phyloP scores from a whole-genome alignment of 2,888 invertebrate species.

The Sarcophaga caerulescens region DNA sequence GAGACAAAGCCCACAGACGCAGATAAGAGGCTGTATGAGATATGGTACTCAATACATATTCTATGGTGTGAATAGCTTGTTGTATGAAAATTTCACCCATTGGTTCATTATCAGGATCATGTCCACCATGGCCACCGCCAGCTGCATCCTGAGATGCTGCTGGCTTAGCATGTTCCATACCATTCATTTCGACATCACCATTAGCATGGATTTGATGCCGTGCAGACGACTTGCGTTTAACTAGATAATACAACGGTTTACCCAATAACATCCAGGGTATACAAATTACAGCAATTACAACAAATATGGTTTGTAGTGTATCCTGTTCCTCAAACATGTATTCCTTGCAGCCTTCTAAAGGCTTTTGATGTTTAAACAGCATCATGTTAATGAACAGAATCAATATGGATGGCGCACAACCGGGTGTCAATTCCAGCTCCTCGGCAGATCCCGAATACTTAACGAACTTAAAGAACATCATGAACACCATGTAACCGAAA shows the following conservation, averaged over 20 bases:
- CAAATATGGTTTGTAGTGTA: conserved; percentile 87
- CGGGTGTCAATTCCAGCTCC: conserved; percentile 79
- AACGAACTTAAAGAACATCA: conserved; percentile 96
- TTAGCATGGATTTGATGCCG: conserved; percentile 2
- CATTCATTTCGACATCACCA: conserved; percentile 28
- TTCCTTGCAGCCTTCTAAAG: conserved; percentile 82
- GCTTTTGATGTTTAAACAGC: conserved; percentile 83
- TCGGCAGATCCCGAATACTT: conserved; percentile 83
- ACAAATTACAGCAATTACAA: conserved; percentile 90
- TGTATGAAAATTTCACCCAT: conserved; percentile 95
- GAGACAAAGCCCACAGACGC: conserved; percentile 96
- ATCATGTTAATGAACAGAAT: conserved; percentile 92
- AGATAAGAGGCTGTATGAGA: conserved; percentile 98
- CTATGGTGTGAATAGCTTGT: conserved; percentile 97
- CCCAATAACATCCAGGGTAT: conserved; percentile 96
- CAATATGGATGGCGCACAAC: conserved; percentile 88
- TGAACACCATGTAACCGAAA: conserved; percentile 94
- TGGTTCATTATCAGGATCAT: conserved; percentile 83
- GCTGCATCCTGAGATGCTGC: conserved; percentile 37
- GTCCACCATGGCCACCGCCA: conserved; percentile 77
- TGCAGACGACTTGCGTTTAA: conserved; percentile 80
- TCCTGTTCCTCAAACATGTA: conserved; percentile 88
- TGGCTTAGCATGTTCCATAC: conserved; percentile 1
- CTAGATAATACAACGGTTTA: conserved; percentile 91
- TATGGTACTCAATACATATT: conserved; percentile 96